A percentile compares a stretch with the other conserved stretches of the same genome.
Evolutionary conservation across 2,113 vertebrate genomes (phyloP).

Genomic region (Asarcornis scutulata): DNA sequence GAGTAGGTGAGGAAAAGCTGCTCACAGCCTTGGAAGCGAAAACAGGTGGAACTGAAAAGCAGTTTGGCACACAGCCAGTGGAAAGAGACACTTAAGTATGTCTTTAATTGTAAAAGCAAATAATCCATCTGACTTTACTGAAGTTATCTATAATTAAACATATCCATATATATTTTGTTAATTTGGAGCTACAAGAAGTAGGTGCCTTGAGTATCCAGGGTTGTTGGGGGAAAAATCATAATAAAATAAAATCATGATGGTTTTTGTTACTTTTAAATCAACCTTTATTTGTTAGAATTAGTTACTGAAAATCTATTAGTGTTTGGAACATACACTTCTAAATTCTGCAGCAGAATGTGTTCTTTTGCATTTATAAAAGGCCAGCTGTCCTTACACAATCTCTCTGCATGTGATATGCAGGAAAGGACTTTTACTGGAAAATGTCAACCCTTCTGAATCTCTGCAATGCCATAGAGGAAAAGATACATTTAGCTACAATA

Average conservation of each 20-base stretch:
- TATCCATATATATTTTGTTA: background rate
- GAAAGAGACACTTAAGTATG: background rate
- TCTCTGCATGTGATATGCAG: background rate
- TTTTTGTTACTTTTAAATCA: conserved; percentile 6
- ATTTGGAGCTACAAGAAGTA: background rate
- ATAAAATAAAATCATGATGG: background rate
- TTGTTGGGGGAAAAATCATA: background rate
- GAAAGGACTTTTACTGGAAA: conserved; percentile 36
- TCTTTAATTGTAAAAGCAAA: background rate
- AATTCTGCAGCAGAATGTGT: conserved; percentile 19
- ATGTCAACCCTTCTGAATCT: conserved; percentile 38
- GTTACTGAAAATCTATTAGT: background rate
- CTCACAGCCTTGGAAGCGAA: background rate
- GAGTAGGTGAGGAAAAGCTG: background rate
- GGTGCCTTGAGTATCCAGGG: background rate
- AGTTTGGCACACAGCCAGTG: background rate
- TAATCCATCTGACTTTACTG: background rate
- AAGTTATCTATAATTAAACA: background rate
- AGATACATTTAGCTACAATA: conserved; percentile 32
- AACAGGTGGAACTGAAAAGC: background rate
- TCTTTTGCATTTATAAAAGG: conserved; percentile 35
- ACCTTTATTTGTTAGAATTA: background rate
- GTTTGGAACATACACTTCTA: conserved; percentile 29
- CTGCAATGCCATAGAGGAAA: background rate
- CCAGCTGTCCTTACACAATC: conserved; percentile 9